Evolutionary conservation across 2,888 invertebrate species (phyloP).

Genomic region (Hemistola chrysoprasaria): DNA sequence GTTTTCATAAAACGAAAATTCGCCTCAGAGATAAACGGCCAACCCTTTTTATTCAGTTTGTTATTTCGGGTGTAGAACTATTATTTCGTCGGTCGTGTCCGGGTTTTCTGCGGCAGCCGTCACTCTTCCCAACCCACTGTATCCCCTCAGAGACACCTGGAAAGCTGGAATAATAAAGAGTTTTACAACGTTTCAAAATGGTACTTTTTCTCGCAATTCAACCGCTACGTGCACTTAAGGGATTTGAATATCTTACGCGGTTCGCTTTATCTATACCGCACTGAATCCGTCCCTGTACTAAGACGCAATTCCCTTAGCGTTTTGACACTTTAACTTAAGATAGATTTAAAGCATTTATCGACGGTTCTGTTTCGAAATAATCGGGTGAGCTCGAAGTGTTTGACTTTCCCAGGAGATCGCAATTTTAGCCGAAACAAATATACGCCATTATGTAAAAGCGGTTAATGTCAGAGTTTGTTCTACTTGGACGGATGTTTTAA

Average conservation of each 20-base stretch:
- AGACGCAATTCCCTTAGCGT: conserved; percentile 58
- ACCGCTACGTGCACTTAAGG: conserved; percentile 81
- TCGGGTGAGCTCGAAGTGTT: conserved; percentile 9
- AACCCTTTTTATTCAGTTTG: conserved; percentile 13
- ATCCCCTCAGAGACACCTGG: conserved; percentile 73
- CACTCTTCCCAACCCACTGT: conserved; percentile 56
- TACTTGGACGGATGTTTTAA: conserved; percentile 6
- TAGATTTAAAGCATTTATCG: conserved; percentile 18
- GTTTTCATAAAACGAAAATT: background rate
- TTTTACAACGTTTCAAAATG: conserved; percentile 78
- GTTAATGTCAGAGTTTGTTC: conserved; percentile 10
- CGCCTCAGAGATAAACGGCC: conserved; percentile 1
- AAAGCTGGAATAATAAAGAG: conserved; percentile 78
- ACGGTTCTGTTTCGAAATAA: conserved; percentile 17
- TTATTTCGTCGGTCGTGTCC: conserved; percentile 43
- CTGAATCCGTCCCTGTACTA: conserved; percentile 60
- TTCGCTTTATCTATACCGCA: conserved; percentile 69
- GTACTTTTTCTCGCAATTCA: conserved; percentile 79
- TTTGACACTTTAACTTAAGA: conserved; percentile 34
- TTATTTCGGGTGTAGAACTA: conserved; percentile 44
- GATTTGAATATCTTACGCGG: conserved; percentile 80
- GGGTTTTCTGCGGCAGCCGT: conserved; percentile 48
- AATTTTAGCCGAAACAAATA: conserved; percentile 15
- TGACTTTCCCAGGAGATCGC: conserved; percentile 14
- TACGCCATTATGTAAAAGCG: conserved; percentile 12